Evolutionary conservation across 2,797 vertebrate genomes (phyloP).

Genomic region (Chrysocyon brachyurus): DNA sequence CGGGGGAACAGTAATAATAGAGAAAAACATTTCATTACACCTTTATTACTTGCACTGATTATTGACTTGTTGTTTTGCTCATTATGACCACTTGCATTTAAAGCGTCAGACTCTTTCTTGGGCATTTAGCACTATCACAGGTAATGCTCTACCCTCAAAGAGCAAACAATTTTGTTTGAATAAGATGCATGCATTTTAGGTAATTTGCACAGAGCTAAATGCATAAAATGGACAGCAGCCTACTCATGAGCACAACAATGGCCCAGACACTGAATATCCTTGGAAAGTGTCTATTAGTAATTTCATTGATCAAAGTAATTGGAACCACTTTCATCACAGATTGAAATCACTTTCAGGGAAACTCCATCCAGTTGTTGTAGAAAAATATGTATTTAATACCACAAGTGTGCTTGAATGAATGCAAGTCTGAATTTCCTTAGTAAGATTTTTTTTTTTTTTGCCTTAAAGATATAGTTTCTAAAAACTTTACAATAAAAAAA

Average conservation of each 20-base stretch:
- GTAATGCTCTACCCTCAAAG: not conserved
- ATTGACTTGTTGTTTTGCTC: conserved; percentile 62
- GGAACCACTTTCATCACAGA: not conserved
- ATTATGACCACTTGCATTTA: conserved; percentile 51
- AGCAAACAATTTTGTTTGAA: conserved; percentile 32
- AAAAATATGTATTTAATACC: conserved; percentile 11
- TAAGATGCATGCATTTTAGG: not conserved
- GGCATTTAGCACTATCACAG: not conserved
- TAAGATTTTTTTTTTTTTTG: not conserved
- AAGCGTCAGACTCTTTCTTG: conserved; percentile 9
- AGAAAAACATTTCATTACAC: conserved; percentile 75
- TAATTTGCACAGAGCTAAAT: conserved; percentile 28
- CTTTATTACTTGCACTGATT: conserved; percentile 37
- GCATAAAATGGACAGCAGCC: not conserved
- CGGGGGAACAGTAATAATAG: conserved; percentile 59
- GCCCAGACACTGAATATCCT: not conserved
- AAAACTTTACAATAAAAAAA: conserved; percentile 19
- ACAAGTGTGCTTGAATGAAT: not conserved
- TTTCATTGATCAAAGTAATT: not conserved
- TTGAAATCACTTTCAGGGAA: not conserved
- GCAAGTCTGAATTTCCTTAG: not conserved
- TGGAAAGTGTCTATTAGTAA: not conserved
- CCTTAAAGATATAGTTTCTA: not conserved
- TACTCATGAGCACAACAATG: not conserved
- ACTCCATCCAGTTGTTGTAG: not conserved